phyloP scores from a whole-genome alignment of 1,140 invertebrate species.

The Drosophila prosaltans region DNA sequence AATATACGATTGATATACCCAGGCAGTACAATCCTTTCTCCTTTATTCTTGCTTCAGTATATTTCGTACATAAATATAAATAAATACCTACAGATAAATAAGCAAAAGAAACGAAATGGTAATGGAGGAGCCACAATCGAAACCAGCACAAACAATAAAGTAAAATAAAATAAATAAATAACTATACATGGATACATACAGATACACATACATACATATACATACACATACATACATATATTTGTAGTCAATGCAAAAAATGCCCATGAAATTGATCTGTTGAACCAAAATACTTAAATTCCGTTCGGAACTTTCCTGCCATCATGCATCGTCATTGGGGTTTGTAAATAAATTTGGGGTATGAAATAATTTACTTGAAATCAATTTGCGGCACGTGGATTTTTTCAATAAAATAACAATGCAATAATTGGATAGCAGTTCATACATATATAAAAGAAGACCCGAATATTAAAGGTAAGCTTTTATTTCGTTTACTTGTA shows the following conservation, averaged over 20 bases:
- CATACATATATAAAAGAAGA: too few relatives aligned
- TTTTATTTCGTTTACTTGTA: too few relatives aligned
- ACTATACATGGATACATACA: not conserved
- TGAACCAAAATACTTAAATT: conserved; percentile 52
- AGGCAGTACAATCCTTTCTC: conserved; percentile 21
- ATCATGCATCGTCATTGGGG: not conserved
- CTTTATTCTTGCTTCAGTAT: not conserved
- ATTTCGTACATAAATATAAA: conserved; percentile 55
- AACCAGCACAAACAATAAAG: conserved; percentile 49
- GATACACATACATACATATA: not conserved
- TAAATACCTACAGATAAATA: conserved; percentile 48
- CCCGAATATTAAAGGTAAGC: too few relatives aligned
- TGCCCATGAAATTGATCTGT: conserved; percentile 12
- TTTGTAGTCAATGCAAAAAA: not conserved
- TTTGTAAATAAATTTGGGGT: not conserved
- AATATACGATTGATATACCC: conserved; percentile 73
- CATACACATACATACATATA: not conserved
- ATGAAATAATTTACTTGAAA: conserved; percentile 49
- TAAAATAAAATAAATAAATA: conserved; percentile 21
- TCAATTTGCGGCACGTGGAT: conserved; percentile 45
- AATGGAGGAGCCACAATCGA: conserved; percentile 40
- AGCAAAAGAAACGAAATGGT: conserved; percentile 56
- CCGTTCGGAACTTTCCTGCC: not conserved
- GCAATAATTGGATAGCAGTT: conserved; percentile 23
- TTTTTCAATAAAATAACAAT: conserved; percentile 35